Base-by-base conservation (phyloP, 2,797 vertebrate species). In the Karalla daura region DNA sequence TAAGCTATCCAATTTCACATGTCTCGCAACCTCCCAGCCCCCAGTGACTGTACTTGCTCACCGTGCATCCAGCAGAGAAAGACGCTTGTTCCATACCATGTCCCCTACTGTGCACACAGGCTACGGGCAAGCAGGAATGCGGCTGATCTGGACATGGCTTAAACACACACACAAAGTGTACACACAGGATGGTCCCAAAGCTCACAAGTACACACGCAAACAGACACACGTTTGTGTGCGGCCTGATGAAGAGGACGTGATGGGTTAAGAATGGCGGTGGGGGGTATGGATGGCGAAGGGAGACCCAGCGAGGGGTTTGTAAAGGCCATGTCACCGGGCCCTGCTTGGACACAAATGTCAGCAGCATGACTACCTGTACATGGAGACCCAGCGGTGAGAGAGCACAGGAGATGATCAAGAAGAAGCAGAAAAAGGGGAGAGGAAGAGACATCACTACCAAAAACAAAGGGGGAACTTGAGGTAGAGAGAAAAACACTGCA, bases 291-390 rank as follows among this genome's bases (percentile, higher is more conserved):
- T 65, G 70, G 69, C 21, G 43, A 78, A 64, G 76, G 72, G 73
- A 81, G 71, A 79, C 80, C 61, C 84, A 81, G 82, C 77, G 4
- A 79, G 86, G 76, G 82, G 85, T 72, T n/a, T 68, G 74, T 85
- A 91, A 90, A 92, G 90, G 89, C 80, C 86, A 89, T 83, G 81
- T 81, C 77, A 81, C 61, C 23, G 24, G 80, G 41, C 64, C 63
- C 44, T 64, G 80, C 81, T 68, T 54, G 74, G 77, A 87, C 82
- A 88, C 78, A 88, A 90, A 90, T 88, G 88, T 86, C 84, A 89
- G 53, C 83, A 82, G 81, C 83, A 71, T 73, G 78, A 88, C 59
- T 58, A 78, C 63, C 80, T 84, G 76, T 69, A 74, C 77, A 65
- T 37, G 72, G 70, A 76, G 46, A 81, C 65, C 80, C 70, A 80